Evolutionary conservation across 2,113 vertebrate species (phyloP), one percentile per base, ranked within the genome.

Genomic region (Thryonomys swinderianus): DNA sequence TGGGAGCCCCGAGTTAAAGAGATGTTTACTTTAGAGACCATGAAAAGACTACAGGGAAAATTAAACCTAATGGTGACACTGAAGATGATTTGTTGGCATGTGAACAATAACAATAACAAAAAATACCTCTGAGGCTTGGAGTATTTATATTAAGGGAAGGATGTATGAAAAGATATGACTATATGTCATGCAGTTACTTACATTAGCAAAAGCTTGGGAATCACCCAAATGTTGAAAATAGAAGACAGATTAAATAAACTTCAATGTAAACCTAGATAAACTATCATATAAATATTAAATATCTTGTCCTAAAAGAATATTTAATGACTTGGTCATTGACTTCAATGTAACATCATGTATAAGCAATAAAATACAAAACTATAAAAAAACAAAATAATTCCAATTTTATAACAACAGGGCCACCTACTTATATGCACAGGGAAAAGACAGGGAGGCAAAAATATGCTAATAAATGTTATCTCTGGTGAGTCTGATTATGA

Each of bases 1-100:
- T 79, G 57, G 17, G 45, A 55, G 17, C 61, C 94, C 64, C 55
- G 32, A 93, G 88, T 90, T 42, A 86, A 92, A 32, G 55, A 96
- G 18, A 3, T 64, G 11, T 40, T 88, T 34, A 37, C 14, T 78
- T 59, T 67, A 89, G 34, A 81, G 62, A 55, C 18, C 6, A 42
- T 74, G 9, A 76, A 67, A 93, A 76, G 34, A 10, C 27, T 42
- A 8, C 21, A 30, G 62, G n/a, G 25, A 53, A 91, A 94, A 82
- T 40, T 71, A 78, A 82, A 64, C 3, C 21, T 57, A 64, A 51
- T 9, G 23, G 32, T 59, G 48, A n/a, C 55, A 83, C 21, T 64
- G 69, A 84, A 94, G 45, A 91, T 30, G 12, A 55, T 64, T 45
- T 57, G 55, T 51, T 79, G 37, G 4, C 55, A 57, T 73, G 7